These are phyloP conservation scores for Pseudorectes ferrugineus DNA, from an alignment of 2,113 vertebrate genomes.

Conservation along the genomic window DNA sequence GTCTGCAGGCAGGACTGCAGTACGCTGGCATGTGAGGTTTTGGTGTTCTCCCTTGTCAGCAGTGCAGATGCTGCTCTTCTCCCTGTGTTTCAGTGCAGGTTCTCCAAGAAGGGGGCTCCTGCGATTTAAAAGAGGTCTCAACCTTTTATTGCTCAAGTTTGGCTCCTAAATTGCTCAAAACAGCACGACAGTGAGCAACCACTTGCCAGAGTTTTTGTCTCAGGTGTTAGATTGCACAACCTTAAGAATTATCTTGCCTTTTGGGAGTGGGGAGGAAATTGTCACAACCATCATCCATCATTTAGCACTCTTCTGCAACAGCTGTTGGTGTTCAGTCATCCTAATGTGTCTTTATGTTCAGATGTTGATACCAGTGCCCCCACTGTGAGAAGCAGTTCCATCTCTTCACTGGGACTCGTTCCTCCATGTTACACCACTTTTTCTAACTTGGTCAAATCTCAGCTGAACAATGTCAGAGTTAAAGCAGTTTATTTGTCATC, in stretches of 20 bases:
- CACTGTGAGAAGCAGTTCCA: background rate
- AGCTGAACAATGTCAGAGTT: background rate
- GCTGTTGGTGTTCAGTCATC: background rate
- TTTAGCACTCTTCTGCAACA: background rate
- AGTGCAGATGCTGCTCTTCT: background rate
- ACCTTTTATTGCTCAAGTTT: background rate
- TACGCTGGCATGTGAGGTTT: background rate
- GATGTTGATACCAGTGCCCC: background rate
- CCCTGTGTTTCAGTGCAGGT: background rate
- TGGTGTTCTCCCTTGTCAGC: background rate
- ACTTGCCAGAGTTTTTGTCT: background rate
- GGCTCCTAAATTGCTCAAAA: background rate
- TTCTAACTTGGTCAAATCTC: background rate
- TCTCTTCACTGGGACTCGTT: background rate
- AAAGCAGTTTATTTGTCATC: background rate
- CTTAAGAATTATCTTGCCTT: background rate
- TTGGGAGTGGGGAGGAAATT: background rate
- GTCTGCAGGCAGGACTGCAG: background rate
- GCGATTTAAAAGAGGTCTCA: background rate
- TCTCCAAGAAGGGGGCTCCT: background rate
- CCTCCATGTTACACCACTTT: background rate
- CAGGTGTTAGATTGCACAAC: background rate
- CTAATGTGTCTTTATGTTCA: background rate
- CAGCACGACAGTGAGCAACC: background rate
- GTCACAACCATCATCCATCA: background rate